These are phyloP conservation scores for Rhagium mordax DNA, from an alignment of 2,888 invertebrate species.

Conservation along the genomic window DNA sequence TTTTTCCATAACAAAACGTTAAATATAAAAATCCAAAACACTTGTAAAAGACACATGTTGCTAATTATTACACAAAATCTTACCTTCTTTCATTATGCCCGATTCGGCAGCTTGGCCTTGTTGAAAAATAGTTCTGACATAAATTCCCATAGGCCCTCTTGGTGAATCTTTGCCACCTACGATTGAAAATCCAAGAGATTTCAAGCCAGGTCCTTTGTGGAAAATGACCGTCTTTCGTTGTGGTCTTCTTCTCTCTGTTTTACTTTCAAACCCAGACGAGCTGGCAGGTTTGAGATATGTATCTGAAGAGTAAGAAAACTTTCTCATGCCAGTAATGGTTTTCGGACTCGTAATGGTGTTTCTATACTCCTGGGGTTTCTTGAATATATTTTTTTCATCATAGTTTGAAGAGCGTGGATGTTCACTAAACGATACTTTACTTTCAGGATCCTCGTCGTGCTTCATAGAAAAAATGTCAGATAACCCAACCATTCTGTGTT, in stretches of 20 bases:
- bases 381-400: constrained; percentile 43
- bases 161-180: constrained; percentile 91
- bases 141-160: constrained; percentile 89
- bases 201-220: constrained; percentile 86
- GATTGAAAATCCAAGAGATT: constrained; percentile 91
- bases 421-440: constrained; percentile 57
- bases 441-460: constrained; percentile 50
- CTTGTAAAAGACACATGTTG: too few species aligned
- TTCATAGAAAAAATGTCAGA: constrained; percentile 49
- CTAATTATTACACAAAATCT: too few species aligned
- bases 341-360: constrained; percentile 18
- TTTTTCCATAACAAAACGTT: too few species aligned
- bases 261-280: neutral
- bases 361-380: constrained; percentile 45
- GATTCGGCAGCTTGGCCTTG: constrained; percentile 89
- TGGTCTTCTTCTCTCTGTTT: constrained; percentile 12
- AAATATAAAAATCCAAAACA: too few species aligned
- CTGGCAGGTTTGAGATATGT: constrained; percentile 21
- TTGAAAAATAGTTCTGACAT: constrained; percentile 89
- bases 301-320: constrained; percentile 65
- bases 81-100: constrained; percentile 86
- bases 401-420: constrained; percentile 39
- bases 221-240: constrained; percentile 73
- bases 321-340: constrained; percentile 68
- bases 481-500: constrained; percentile 49